Conservation (phyloP, 2,888 invertebrate species). For the Cantharis rufa region DNA sequence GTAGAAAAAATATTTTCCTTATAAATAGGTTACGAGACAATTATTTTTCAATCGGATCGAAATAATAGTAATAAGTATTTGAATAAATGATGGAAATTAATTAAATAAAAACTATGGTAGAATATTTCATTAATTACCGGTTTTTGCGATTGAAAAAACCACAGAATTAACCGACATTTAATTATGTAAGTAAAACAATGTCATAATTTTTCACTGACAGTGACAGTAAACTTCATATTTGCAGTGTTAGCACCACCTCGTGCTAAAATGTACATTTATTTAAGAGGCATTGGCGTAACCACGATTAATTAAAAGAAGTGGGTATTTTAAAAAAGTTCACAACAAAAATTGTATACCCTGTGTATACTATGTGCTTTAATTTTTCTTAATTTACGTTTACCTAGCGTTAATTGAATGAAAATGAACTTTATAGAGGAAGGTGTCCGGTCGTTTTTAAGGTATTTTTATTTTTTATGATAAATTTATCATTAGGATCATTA, state of each 20-base stretch:
- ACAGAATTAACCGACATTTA: constrained; percentile 1
- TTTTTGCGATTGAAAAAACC: constrained; percentile 58
- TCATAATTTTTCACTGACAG: neutral
- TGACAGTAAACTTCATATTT: neutral
- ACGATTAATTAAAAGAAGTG: no score
- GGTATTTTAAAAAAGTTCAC: no score
- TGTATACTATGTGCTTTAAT: no score
- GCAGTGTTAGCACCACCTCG: neutral
- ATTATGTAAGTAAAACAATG: neutral
- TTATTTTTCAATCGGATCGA: neutral
- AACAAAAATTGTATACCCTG: no score
- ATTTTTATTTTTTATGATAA: no score
- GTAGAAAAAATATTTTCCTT: neutral
- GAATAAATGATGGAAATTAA: neutral
- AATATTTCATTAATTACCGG: constrained; percentile 27
- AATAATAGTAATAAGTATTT: neutral
- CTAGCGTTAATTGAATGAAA: no score
- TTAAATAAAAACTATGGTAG: neutral
- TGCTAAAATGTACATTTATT: neutral
- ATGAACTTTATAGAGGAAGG: no score
- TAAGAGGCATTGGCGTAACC: no score
- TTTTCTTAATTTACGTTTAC: no score
- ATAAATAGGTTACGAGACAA: constrained; percentile 11
- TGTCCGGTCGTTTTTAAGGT: no score
- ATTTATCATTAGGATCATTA: no score